Percentiles rank a stretch among this genome's conserved stretches.
These are phyloP conservation scores for Melanotus villosus DNA, from an alignment of 2,888 invertebrate genomes.

Conservation along the genomic window DNA sequence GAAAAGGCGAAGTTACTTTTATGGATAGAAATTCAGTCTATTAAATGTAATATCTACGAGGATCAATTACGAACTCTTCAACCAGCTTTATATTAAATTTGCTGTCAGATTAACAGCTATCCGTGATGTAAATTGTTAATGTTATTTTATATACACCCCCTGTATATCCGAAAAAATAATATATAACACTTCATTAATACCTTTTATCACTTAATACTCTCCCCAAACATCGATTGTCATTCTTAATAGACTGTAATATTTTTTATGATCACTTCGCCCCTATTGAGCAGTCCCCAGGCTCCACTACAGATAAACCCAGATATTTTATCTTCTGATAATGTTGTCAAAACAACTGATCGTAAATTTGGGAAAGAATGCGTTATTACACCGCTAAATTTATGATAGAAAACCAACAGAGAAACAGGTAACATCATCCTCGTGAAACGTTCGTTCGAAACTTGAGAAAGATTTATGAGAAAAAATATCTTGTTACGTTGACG, in stretches of 20 bases:
- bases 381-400: slow-evolving; percentile 10
- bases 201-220: slow-evolving; percentile 17
- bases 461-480: no score
- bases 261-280: slow-evolving; percentile 19
- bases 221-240: slow-evolving; percentile 15
- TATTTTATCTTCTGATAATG: slow-evolving; percentile 19
- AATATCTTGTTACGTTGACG: no score
- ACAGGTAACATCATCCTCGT: background rate
- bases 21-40: no score
- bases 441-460: no score
- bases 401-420: background rate
- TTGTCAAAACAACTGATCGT: slow-evolving; percentile 27
- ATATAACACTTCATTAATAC: slow-evolving; percentile 9
- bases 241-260: slow-evolving; percentile 20
- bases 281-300: slow-evolving; percentile 17
- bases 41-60: no score
- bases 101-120: no score
- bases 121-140: no score
- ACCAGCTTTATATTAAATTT: no score
- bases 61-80: no score
- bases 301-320: slow-evolving; percentile 20
- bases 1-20: no score
- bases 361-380: slow-evolving; percentile 24
- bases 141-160: no score
- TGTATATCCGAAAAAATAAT: no score